A percentile compares a stretch with the other conserved stretches of the same genome.
phyloP scores from a whole-genome alignment of 2,113 vertebrate genomes.

The Cromileptes altivelis region DNA sequence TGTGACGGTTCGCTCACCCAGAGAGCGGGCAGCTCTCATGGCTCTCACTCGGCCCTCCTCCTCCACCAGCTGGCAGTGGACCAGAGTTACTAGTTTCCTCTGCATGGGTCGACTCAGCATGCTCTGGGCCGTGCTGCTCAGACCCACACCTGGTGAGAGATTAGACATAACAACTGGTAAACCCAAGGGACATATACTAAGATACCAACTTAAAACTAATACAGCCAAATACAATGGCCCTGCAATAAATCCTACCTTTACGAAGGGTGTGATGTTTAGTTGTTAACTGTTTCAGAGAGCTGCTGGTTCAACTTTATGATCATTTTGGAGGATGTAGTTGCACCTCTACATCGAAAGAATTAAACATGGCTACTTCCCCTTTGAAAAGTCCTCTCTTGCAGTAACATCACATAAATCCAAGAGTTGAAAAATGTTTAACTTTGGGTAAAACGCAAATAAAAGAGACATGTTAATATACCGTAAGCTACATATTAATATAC shows the following conservation, averaged over 20 bases:
- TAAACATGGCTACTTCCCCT: neutral
- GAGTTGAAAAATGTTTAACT: too few species aligned
- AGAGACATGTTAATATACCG: too few species aligned
- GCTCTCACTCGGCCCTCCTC: slow-evolving; percentile 97
- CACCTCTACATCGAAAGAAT: neutral
- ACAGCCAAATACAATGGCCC: neutral
- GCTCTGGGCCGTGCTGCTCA: slow-evolving; percentile 96
- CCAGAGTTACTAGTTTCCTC: slow-evolving; percentile 96
- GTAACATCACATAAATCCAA: neutral
- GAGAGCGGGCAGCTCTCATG: slow-evolving; percentile 96
- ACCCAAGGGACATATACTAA: neutral
- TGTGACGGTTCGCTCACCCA: slow-evolving; percentile 97
- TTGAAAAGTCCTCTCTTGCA: neutral
- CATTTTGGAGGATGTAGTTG: neutral
- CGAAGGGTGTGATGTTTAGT: neutral
- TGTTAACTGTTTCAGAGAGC: neutral
- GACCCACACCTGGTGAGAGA: slow-evolving; percentile 89
- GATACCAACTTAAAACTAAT: neutral
- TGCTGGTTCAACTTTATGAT: neutral
- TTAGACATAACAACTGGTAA: neutral
- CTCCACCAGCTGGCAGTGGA: slow-evolving; percentile 98
- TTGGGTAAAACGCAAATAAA: too few species aligned
- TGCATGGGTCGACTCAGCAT: slow-evolving; percentile 98
- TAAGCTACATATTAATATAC: too few species aligned
- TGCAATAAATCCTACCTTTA: neutral